Conservation (phyloP, 2,797 vertebrate species). For the Micromesistius poutassou region DNA sequence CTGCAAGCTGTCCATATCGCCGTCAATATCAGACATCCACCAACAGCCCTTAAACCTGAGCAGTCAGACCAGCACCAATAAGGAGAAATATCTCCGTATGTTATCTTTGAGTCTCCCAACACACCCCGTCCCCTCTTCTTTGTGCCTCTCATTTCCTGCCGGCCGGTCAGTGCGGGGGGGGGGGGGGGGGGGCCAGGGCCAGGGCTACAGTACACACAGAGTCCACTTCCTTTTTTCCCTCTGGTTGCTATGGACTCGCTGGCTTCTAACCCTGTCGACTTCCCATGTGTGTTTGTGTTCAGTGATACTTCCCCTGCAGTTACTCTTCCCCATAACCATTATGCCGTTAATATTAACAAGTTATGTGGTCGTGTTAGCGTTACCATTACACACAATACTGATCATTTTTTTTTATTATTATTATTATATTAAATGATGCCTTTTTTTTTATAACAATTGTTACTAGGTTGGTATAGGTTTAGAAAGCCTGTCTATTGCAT, state of each 20-base stretch:
- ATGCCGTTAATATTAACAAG: conserved; percentile 33
- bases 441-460: conserved; percentile 48
- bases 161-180: not conserved
- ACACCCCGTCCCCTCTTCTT: not conserved
- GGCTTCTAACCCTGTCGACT: conserved; percentile 22
- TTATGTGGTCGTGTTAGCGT: conserved; percentile 24
- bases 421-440: conserved; percentile 24
- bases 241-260: not conserved
- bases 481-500: conserved; percentile 37
- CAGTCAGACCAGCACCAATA: not conserved
- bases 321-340: conserved; percentile 14
- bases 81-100: not conserved
- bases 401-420: conserved; percentile 57
- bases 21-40: not conserved
- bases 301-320: conserved; percentile 11
- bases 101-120: not conserved
- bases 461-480: conserved; percentile 40
- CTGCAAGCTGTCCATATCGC: not conserved
- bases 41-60: not conserved
- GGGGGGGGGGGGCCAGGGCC: no score
- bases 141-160: not conserved
- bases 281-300: conserved; percentile 29
- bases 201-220: not conserved
- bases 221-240: conserved; percentile 19
- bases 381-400: conserved; percentile 45